phyloP scores from a whole-genome alignment of 1,140 invertebrate genomes.

The Orussus abietinus region DNA sequence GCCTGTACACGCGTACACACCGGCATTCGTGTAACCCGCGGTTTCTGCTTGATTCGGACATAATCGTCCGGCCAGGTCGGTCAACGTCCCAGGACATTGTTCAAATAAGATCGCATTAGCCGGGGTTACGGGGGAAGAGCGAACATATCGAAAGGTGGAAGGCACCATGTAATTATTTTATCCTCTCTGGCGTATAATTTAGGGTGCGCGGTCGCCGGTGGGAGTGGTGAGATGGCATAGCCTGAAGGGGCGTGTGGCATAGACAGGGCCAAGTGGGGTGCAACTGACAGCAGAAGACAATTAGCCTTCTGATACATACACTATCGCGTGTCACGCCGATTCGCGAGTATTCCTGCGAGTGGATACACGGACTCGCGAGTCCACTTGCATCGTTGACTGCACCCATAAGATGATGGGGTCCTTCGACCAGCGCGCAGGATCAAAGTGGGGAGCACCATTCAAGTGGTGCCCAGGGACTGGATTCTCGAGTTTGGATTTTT shows the following conservation, averaged over 20 bases:
- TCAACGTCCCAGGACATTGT: slow-evolving; percentile 37
- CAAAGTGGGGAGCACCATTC: too few species aligned
- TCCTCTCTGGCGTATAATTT: slow-evolving; percentile 44
- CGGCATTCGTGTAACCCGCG: slow-evolving; percentile 8
- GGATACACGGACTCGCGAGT: slow-evolving; percentile 3
- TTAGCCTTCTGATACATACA: slow-evolving; percentile 40
- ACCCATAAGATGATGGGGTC: too few species aligned
- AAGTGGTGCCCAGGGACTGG: too few species aligned
- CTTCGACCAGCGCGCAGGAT: too few species aligned
- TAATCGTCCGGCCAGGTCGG: slow-evolving; percentile 21
- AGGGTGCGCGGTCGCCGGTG: too few species aligned
- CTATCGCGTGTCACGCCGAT: slow-evolving; percentile 19
- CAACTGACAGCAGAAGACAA: slow-evolving; percentile 48
- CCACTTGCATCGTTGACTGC: too few species aligned
- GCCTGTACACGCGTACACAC: slow-evolving; percentile 8
- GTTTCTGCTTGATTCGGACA: slow-evolving; percentile 13
- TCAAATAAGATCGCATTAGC: slow-evolving; percentile 34
- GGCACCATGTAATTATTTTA: slow-evolving; percentile 43
- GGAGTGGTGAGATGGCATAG: too few species aligned
- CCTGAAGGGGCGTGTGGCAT: slow-evolving; percentile 41
- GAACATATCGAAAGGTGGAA: slow-evolving; percentile 37
- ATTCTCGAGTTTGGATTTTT: too few species aligned
- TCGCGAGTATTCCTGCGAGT: slow-evolving; percentile 3
- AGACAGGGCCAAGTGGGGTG: slow-evolving; percentile 45
- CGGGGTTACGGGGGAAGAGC: slow-evolving; percentile 19